A percentile compares a stretch with the other conserved stretches of the same genome.
phyloP scores from a whole-genome alignment of 2,888 invertebrate species.

The Phania funesta region DNA sequence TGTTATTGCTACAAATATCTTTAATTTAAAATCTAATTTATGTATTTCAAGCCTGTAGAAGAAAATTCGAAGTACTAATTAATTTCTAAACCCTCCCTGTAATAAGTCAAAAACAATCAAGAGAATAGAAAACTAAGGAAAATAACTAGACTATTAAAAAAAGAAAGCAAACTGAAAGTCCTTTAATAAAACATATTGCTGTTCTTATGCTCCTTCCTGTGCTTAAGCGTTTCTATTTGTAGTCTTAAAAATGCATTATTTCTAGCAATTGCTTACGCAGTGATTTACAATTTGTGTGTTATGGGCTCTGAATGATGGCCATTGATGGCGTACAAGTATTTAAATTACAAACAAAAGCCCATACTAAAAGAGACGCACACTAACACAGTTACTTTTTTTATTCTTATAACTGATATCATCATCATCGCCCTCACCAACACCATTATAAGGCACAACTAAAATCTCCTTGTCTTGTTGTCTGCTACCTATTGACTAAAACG shows the following conservation, averaged over 20 bases:
- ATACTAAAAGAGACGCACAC: constrained; percentile 36
- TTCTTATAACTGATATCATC: constrained; percentile 3
- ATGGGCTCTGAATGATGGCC: background rate
- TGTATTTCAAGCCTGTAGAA: background rate
- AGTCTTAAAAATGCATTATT: constrained; percentile 71
- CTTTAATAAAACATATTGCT: constrained; percentile 61
- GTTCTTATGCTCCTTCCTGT: constrained; percentile 22
- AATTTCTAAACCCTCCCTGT: constrained; percentile 44
- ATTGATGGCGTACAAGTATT: constrained; percentile 36
- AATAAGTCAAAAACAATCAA: constrained; percentile 56
- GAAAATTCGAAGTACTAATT: constrained; percentile 63
- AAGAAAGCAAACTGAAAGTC: constrained; percentile 8
- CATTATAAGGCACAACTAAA: background rate
- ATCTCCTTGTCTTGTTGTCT: background rate
- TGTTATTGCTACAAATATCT: background rate
- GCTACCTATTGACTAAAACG: constrained; percentile 52
- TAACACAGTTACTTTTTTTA: background rate
- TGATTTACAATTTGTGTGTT: constrained; percentile 46
- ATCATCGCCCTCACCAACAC: constrained; percentile 2
- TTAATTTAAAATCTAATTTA: background rate
- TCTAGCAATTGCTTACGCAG: constrained; percentile 61
- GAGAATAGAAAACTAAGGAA: constrained; percentile 40
- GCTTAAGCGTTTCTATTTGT: constrained; percentile 60
- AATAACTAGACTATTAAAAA: constrained; percentile 43
- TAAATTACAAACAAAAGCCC: constrained; percentile 47